phyloP scores from a whole-genome alignment of 2,797 vertebrate genomes.

The Kryptolebias ocellatus region DNA sequence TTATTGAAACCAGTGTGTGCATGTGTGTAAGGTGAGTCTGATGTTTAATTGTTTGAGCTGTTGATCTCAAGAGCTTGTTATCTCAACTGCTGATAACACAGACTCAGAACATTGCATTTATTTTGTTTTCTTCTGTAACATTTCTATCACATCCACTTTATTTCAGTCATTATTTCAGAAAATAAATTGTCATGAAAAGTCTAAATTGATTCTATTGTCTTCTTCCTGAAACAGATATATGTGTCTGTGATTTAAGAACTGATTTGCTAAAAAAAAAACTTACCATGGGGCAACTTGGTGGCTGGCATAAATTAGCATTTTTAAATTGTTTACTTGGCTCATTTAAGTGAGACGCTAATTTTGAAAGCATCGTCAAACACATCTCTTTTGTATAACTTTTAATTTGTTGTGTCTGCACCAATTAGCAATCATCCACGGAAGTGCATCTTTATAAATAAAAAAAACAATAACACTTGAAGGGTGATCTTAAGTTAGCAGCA shows the following conservation, averaged over 20 bases:
- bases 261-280: slow-evolving; percentile 50
- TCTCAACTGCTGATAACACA: slow-evolving; percentile 38
- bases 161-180: slow-evolving; percentile 58
- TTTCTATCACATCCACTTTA: slow-evolving; percentile 37
- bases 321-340: slow-evolving; percentile 40
- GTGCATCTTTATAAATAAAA: slow-evolving; percentile 19
- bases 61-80: slow-evolving; percentile 46
- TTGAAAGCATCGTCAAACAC: slow-evolving; percentile 22
- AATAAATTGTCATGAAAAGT: slow-evolving; percentile 38
- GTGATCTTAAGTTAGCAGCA: too few species aligned
- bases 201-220: slow-evolving; percentile 47
- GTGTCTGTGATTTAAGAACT: slow-evolving; percentile 32
- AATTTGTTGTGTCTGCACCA: slow-evolving; percentile 51
- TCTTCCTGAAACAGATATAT: slow-evolving; percentile 38
- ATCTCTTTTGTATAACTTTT: slow-evolving; percentile 48
- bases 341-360: slow-evolving; percentile 48
- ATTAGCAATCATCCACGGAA: slow-evolving; percentile 46
- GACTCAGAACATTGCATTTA: slow-evolving; percentile 49
- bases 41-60: slow-evolving; percentile 54
- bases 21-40: slow-evolving; percentile 56
- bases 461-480: too few species aligned
- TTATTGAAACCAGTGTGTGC: slow-evolving; percentile 69
- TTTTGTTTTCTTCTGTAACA: slow-evolving; percentile 31
- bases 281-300: slow-evolving; percentile 41
- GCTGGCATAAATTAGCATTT: slow-evolving; percentile 61